Percentiles rank a stretch among this genome's conserved stretches.
These are phyloP conservation scores for Synergus laeviventris DNA, from an alignment of 2,888 invertebrate genomes.

Conservation along the genomic window DNA sequence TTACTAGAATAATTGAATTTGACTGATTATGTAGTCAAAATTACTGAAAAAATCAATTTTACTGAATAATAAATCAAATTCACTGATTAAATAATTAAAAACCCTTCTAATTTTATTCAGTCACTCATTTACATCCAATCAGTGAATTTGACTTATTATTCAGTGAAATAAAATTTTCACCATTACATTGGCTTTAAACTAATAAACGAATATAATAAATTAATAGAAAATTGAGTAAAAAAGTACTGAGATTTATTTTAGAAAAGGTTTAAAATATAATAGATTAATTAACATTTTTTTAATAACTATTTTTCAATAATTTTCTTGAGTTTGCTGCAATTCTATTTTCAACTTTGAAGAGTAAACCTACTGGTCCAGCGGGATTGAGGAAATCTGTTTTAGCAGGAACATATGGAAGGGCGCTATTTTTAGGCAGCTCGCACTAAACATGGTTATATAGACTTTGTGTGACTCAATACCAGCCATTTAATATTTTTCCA, in stretches of 20 bases:
- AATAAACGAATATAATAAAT: too few species aligned
- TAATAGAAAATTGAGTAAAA: neutral
- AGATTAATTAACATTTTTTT: neutral
- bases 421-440: slow-evolving; percentile 75
- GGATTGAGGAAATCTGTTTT: slow-evolving; percentile 38
- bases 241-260: neutral
- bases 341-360: slow-evolving; percentile 25
- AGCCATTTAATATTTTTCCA: slow-evolving; percentile 53
- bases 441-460: slow-evolving; percentile 76
- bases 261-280: neutral
- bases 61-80: too few species aligned
- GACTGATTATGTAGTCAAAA: too few species aligned
- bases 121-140: too few species aligned
- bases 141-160: too few species aligned
- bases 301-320: neutral
- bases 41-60: too few species aligned
- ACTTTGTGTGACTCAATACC: slow-evolving; percentile 69
- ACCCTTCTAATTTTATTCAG: too few species aligned
- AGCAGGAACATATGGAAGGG: slow-evolving; percentile 52
- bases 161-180: too few species aligned
- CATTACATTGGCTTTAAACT: too few species aligned
- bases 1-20: too few species aligned
- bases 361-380: slow-evolving; percentile 34
- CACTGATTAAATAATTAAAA: too few species aligned
- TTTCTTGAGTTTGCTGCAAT: slow-evolving; percentile 8